phyloP scores from a whole-genome alignment of 1,140 invertebrate genomes.

The Spodoptera frugiperda region DNA sequence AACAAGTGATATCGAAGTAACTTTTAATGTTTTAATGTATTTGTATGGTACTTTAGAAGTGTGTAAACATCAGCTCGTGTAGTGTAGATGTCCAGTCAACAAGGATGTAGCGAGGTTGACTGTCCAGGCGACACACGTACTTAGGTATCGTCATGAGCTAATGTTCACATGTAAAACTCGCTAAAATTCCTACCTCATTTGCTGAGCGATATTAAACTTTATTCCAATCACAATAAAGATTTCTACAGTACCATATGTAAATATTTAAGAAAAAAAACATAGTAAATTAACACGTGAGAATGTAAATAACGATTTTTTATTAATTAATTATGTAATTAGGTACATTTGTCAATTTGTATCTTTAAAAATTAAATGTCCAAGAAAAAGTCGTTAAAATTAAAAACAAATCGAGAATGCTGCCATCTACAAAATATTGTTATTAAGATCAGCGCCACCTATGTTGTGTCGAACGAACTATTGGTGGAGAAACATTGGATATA shows the following conservation, averaged over 20 bases:
- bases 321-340: slow-evolving; percentile 5
- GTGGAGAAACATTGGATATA: not conserved
- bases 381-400: not conserved
- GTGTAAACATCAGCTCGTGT: too few relatives aligned
- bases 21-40: not conserved
- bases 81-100: too few relatives aligned
- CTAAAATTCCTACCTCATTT: too few relatives aligned
- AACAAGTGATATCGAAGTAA: slow-evolving; percentile 28
- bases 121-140: too few relatives aligned
- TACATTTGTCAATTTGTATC: slow-evolving; percentile 26
- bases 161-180: too few relatives aligned
- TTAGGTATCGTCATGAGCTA: too few relatives aligned
- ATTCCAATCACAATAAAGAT: too few relatives aligned
- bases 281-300: not conserved
- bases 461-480: not conserved
- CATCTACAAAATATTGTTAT: not conserved
- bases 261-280: too few relatives aligned
- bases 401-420: not conserved
- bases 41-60: not conserved
- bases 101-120: too few relatives aligned
- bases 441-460: slow-evolving; percentile 10
- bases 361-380: slow-evolving; percentile 8
- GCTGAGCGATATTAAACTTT: too few relatives aligned
- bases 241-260: too few relatives aligned
- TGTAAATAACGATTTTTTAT: slow-evolving; percentile 32